Percentiles rank a stretch among this genome's conserved stretches.
These are phyloP conservation scores for Setophaga petechia DNA, from an alignment of 2,113 vertebrate species.

Conservation along the genomic window DNA sequence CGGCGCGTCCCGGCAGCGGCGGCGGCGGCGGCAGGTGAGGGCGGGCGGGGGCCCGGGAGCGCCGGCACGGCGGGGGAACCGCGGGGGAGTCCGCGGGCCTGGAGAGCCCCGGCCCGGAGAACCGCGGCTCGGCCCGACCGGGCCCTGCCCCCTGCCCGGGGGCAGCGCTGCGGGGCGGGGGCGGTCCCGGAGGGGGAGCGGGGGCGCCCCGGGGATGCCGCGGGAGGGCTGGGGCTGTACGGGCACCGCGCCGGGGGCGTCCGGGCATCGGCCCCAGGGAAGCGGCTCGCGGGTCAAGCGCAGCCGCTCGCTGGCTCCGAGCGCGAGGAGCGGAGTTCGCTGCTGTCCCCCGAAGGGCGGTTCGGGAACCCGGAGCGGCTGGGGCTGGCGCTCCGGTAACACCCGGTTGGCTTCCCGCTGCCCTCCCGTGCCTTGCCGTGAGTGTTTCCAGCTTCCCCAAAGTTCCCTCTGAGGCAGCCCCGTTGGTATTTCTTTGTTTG, in stretches of 20 bases:
- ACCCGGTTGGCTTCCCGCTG: neutral
- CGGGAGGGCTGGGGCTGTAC: neutral
- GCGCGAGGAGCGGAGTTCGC: accelerated
- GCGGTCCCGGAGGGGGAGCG: neutral
- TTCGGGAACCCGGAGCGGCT: neutral
- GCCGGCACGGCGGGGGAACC: neutral
- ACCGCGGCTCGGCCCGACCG: no score
- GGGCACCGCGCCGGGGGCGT: neutral
- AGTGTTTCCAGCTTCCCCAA: neutral
- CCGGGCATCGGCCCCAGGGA: neutral
- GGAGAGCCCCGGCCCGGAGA: neutral
- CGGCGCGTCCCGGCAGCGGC: neutral
- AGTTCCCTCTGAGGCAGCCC: neutral
- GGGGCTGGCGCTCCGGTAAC: neutral
- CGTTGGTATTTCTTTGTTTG: conserved; percentile 22
- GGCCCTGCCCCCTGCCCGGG: neutral
- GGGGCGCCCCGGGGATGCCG: neutral
- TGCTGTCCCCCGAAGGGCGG: neutral
- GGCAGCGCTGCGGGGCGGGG: neutral
- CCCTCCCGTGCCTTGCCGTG: neutral
- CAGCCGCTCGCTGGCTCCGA: accelerated
- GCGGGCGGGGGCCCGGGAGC: neutral
- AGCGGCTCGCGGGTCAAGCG: accelerated
- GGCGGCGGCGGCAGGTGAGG: neutral
- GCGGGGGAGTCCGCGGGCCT: no score